Conservation (phyloP, 2,113 vertebrate genomes). For the Erinaceus europaeus region DNA sequence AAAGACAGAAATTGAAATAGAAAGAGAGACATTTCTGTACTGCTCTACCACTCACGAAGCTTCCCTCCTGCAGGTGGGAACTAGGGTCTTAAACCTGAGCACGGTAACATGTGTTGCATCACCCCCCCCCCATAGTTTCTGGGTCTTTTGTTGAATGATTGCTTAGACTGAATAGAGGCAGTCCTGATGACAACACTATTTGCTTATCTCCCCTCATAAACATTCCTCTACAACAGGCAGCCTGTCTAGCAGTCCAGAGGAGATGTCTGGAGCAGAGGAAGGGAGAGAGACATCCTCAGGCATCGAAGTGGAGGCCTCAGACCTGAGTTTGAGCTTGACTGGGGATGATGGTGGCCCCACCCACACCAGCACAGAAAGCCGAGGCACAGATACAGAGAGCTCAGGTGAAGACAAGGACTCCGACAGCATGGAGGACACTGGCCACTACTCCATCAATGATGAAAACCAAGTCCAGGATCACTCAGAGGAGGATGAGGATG, state of each 20-base stretch:
- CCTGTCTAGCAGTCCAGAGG: conserved; percentile 84
- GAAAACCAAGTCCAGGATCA: conserved; percentile 83
- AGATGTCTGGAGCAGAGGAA: conserved; percentile 83
- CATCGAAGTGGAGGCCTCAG: conserved; percentile 85
- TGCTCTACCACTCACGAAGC: too few species aligned
- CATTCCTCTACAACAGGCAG: conserved; percentile 70
- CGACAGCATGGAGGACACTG: conserved; percentile 96
- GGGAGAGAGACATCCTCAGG: conserved; percentile 83
- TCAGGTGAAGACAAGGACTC: conserved; percentile 91
- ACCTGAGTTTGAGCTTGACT: conserved; percentile 84
- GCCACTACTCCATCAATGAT: conserved; percentile 91
- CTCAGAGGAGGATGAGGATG: conserved; percentile 87
- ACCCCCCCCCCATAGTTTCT: too few species aligned
- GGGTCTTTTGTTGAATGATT: background rate
- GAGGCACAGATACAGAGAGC: conserved; percentile 81
- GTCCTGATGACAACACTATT: background rate
- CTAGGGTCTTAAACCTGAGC: too few species aligned
- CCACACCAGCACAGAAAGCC: conserved; percentile 76
- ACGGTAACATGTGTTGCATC: too few species aligned
- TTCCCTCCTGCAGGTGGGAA: too few species aligned
- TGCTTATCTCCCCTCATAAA: background rate
- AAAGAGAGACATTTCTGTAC: too few species aligned
- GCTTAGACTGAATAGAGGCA: background rate
- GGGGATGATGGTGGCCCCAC: conserved; percentile 81
- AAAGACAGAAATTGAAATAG: too few species aligned